Evolutionary conservation across 1,140 invertebrate species (phyloP), one percentile per base, ranked within the genome.

Genomic region (Geopemphigus sp.): DNA sequence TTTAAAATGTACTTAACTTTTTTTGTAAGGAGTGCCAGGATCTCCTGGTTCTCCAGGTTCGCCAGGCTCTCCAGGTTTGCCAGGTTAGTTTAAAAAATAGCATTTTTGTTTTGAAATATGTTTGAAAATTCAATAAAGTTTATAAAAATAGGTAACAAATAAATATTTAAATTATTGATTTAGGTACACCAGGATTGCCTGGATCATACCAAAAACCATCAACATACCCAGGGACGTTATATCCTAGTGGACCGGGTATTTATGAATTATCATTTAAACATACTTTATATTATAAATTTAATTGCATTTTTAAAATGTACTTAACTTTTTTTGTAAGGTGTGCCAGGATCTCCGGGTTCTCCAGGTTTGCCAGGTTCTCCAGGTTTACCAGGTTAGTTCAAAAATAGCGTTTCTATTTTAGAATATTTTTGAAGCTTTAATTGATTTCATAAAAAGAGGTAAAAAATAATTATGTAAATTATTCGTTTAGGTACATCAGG

Each of bases 1-100:
- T 50, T 54, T 57, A 53, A 68, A 66, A 22, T 66, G 64, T 63
- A 81, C 19, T 17, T 64, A 32, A 32, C 32, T n/a, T n/a, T n/a
- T 29, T 82, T 81, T 53, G 82, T 72, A 19, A 63, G 82, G 80
- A 19, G 61, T 17, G 17, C 80, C 81, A 54, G 82, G 82, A 15
- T 54, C 50, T 14, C 82, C 81, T 45, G 82, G 82, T 15, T 32
- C 73, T 54, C 82, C 84, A 82, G 70, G 83, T 73, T 64, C 63
- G 24, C 63, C 82, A 19, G 83, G 82, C 64, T 63, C 26, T 29
- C 61, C 61, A 63, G 80, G 81, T 17, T 45, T 70, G 54, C 74
- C 72, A 56, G 22, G 81, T 82, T 54, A 10, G 17, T n/a, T 14
- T n/a, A 59, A 4, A 10, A 5, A 64, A 64, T 64, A 39, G 39